phyloP scores from a whole-genome alignment of 2,113 vertebrate genomes.

The Calyptomena viridis region DNA sequence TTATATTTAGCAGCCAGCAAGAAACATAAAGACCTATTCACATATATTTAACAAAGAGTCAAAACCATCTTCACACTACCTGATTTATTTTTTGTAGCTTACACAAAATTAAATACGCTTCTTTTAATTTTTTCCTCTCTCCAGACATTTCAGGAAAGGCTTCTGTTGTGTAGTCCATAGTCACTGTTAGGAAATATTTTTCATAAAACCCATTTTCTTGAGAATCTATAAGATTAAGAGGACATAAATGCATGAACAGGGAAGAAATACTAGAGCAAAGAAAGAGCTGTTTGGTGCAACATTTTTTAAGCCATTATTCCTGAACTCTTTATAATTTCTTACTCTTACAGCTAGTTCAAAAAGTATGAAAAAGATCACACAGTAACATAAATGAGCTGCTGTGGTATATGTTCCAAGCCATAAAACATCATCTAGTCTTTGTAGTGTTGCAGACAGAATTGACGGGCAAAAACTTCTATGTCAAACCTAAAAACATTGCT shows the following conservation, averaged over 20 bases:
- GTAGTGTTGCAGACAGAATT: not conserved
- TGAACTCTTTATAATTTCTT: not conserved
- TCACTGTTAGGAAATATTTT: not conserved
- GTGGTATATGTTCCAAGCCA: not conserved
- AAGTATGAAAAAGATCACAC: not conserved
- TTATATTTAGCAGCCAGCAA: not conserved
- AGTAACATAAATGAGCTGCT: not conserved
- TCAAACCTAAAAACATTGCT: not conserved
- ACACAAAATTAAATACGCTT: not conserved
- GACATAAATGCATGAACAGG: not conserved
- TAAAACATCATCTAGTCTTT: not conserved
- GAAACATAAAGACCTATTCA: not conserved
- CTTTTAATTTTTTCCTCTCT: accelerated
- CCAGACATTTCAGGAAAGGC: not conserved
- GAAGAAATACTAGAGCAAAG: not conserved
- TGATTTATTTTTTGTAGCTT: not conserved
- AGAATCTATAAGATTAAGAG: not conserved
- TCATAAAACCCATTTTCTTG: not conserved
- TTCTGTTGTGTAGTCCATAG: not conserved
- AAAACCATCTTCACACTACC: not conserved
- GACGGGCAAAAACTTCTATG: not conserved
- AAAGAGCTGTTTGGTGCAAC: not conserved
- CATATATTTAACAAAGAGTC: not conserved
- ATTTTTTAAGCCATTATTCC: not conserved
- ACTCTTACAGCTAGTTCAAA: not conserved